A percentile compares a stretch with the other conserved stretches of the same genome.
Conservation (phyloP, 2,888 invertebrate species). For the Andrena bucephala region DNA sequence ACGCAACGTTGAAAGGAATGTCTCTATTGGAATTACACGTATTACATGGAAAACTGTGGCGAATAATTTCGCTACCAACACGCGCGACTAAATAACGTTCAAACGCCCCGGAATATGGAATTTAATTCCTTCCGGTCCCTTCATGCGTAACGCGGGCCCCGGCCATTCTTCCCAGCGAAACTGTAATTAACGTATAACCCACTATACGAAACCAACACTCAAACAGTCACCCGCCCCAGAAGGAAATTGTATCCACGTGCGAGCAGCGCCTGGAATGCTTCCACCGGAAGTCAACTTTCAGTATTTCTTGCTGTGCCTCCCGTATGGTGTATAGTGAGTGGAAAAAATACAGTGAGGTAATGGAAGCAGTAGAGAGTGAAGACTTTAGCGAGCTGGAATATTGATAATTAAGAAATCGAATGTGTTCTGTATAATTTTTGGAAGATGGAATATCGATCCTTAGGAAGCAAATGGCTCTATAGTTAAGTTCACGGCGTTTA, state of each 20-base stretch:
- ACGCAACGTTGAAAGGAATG: not conserved
- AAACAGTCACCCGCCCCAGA: conserved; percentile 40
- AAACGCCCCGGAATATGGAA: conserved; percentile 39
- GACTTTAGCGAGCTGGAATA: too few species aligned
- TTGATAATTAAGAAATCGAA: too few species aligned
- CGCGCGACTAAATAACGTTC: conserved; percentile 26
- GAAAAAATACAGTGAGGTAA: not conserved
- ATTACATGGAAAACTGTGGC: not conserved
- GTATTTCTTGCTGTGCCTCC: conserved; percentile 48
- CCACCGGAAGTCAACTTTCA: conserved; percentile 11
- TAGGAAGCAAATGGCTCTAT: too few species aligned
- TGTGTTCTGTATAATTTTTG: too few species aligned
- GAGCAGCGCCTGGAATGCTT: conserved; percentile 7
- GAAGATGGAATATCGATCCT: too few species aligned
- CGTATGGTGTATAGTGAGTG: not conserved
- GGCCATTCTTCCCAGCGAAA: conserved; percentile 33
- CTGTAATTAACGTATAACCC: conserved; percentile 46
- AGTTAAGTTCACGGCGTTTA: too few species aligned
- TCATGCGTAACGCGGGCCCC: conserved; percentile 46
- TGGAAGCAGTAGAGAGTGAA: not conserved
- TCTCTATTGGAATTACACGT: not conserved
- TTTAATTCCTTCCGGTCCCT: conserved; percentile 44
- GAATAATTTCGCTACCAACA: conserved; percentile 35
- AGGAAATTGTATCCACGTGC: conserved; percentile 58
- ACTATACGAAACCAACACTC: conserved; percentile 30